These are phyloP conservation scores for Cotesia typhae DNA, from an alignment of 1,140 invertebrate species.

Conservation along the genomic window DNA sequence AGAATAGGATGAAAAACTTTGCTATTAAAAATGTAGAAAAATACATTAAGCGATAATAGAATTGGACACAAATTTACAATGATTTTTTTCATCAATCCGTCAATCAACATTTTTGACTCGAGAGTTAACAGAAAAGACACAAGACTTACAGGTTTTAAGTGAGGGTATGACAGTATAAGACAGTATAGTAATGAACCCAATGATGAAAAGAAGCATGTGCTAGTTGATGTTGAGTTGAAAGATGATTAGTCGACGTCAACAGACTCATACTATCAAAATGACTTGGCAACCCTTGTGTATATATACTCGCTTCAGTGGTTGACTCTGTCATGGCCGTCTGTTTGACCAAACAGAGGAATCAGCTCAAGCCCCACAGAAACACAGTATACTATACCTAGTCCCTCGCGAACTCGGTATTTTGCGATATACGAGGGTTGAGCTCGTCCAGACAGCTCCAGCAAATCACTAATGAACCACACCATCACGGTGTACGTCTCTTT, in stretches of 20 bases:
- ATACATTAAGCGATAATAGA: too few relatives aligned
- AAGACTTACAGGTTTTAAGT: too few relatives aligned
- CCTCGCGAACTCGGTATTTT: slow-evolving; percentile 39
- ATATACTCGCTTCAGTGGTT: slow-evolving; percentile 31
- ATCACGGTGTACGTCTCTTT: not conserved
- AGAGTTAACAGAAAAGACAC: not conserved
- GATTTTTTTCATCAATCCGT: too few relatives aligned
- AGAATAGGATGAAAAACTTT: too few relatives aligned
- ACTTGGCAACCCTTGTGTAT: slow-evolving; percentile 42
- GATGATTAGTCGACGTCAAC: slow-evolving; percentile 23
- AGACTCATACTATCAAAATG: slow-evolving; percentile 43
- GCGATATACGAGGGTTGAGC: slow-evolving; percentile 34
- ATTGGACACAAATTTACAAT: too few relatives aligned
- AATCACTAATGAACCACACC: slow-evolving; percentile 52
- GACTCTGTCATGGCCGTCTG: slow-evolving; percentile 46
- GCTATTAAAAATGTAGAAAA: too few relatives aligned
- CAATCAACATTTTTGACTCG: too few relatives aligned
- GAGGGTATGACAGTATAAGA: not conserved
- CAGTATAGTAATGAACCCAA: not conserved
- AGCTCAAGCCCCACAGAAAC: slow-evolving; percentile 29
- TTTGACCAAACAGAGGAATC: slow-evolving; percentile 54
- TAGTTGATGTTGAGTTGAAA: not conserved
- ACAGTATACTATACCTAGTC: slow-evolving; percentile 23
- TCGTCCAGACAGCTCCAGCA: slow-evolving; percentile 31
- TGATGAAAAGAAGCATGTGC: not conserved